These are phyloP conservation scores for Pollenia griseotomentosa DNA, from an alignment of 2,888 invertebrate species.

Conservation along the genomic window DNA sequence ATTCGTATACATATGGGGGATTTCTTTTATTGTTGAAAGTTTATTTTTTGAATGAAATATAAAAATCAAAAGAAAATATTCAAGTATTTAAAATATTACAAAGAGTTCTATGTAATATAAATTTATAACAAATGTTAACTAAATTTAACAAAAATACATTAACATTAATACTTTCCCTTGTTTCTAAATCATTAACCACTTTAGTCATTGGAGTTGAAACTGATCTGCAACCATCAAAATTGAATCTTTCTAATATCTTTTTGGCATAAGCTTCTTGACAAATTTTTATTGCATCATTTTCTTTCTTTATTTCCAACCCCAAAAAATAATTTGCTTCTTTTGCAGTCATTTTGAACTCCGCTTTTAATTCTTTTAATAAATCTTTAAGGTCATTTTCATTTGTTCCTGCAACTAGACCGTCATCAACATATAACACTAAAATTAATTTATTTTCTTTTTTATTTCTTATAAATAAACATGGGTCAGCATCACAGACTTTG, in stretches of 20 bases:
- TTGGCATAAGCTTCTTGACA: background rate
- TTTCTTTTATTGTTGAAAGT: slow-evolving; percentile 21
- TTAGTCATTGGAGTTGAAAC: background rate
- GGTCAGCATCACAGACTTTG: too few species aligned
- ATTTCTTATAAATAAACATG: too few species aligned
- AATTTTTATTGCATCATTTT: background rate
- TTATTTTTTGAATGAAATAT: background rate
- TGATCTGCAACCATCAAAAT: too few species aligned
- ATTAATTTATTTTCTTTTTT: too few species aligned
- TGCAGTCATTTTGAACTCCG: too few species aligned
- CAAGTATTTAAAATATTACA: too few species aligned
- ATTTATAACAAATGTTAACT: too few species aligned
- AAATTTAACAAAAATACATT: too few species aligned
- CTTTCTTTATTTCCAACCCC: background rate
- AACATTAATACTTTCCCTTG: background rate
- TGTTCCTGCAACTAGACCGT: background rate
- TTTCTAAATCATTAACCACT: background rate
- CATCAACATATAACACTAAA: background rate
- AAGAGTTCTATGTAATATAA: too few species aligned
- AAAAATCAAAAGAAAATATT: too few species aligned
- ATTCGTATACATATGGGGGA: too few species aligned
- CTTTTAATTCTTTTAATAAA: background rate
- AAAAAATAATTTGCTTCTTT: too few species aligned
- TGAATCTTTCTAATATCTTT: background rate
- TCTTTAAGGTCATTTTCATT: background rate